Conservation (phyloP, 2,797 vertebrate genomes). For the Aratinga solstitialis region DNA sequence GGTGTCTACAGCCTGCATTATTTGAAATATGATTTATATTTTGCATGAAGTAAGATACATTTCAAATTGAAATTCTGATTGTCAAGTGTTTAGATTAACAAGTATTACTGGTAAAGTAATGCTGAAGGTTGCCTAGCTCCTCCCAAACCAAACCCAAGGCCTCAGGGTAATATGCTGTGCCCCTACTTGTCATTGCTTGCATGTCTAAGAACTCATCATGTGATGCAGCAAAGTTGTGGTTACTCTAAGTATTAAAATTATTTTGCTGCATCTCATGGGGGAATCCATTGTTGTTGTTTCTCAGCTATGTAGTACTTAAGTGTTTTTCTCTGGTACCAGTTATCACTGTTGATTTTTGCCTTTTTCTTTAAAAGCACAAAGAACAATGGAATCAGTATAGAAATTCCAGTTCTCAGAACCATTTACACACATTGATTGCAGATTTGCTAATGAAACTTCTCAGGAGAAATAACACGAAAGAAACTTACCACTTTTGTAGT, state of each 20-base stretch:
- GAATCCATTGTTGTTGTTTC: not conserved
- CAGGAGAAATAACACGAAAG: not conserved
- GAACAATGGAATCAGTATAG: not conserved
- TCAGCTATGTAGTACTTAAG: not conserved
- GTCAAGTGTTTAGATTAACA: slow-evolving; percentile 19
- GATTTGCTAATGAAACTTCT: not conserved
- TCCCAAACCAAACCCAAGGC: slow-evolving; percentile 13
- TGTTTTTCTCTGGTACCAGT: not conserved
- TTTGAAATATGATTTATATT: not conserved
- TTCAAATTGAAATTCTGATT: slow-evolving; percentile 3
- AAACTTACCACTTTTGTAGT: not conserved
- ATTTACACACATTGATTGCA: not conserved
- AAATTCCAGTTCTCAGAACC: not conserved
- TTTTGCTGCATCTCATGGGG: not conserved
- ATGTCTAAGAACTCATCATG: not conserved
- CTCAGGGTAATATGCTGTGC: not conserved
- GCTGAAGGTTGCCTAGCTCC: not conserved
- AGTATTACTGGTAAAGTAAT: slow-evolving; percentile 18
- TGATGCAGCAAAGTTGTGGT: not conserved
- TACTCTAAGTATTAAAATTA: not conserved
- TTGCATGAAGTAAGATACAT: not conserved
- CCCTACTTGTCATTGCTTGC: not conserved
- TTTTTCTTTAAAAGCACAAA: not conserved
- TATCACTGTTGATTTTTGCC: not conserved
- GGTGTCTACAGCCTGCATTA: not conserved